Evolutionary conservation across 2,888 invertebrate species (phyloP), one percentile per base, ranked within the genome.

Genomic region (Pterostichus niger): DNA sequence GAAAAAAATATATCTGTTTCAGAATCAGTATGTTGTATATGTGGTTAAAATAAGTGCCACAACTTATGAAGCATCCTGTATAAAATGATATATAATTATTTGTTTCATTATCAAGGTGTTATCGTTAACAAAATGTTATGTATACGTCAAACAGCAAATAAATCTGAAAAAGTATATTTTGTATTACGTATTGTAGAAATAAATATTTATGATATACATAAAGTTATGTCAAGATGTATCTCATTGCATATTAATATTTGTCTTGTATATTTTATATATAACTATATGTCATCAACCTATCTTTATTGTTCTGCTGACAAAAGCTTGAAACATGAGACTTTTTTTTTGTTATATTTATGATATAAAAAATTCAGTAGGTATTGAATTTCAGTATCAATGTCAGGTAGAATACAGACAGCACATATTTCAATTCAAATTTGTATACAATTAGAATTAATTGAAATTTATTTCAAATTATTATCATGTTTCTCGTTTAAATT

Each of bases 311-410:
- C 11, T 31, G 31, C 31, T 1, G 24, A 59, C 59, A 59, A 59
- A 24, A 24, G 31, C 31, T 6, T 59, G 31, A 59, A 59, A 59
- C 10, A 59, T 9, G 59, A 11, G 10, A 24, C n/a, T n/a, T 24
- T 2, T 11, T 31, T 59, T 59, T 31, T 59, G 17, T 31, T 59
- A 59, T 17, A 31, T 31, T 59, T 24, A 59, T 17, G 31, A 54
- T 17, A 6, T 10, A 5, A 17, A 54, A 54, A 13, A 54, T 13
- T 2, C 24, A 2, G 24, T 24, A 24, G 17, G 10, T 59, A 59
- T 59, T 59, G 59, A 59, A 56, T 56, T 56, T 54, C 54, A 17
- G 17, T 17, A 56, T 56, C 54, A 17, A 24, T 24, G 59, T 59
- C 59, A 59, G 5, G 11, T 59, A 17, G 3, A 59, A 11, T 10